Base-by-base conservation (phyloP, 2,888 invertebrate species). In the Nebria salina region DNA sequence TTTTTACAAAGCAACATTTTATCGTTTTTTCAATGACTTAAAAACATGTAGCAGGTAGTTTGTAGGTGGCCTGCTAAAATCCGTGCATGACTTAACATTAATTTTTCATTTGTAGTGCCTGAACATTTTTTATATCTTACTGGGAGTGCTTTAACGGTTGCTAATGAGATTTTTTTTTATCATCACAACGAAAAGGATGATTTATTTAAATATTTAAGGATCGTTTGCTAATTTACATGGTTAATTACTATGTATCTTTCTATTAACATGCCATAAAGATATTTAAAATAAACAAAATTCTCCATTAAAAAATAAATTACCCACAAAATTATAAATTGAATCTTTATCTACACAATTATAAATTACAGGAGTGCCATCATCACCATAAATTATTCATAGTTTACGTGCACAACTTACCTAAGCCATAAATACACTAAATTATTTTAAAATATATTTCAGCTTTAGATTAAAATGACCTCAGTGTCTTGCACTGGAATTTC, bases 81-180 rank as follows among this genome's bases (percentile, higher is more conserved):
- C 25, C 34, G 1, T 70, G 54, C 70, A 25, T 34, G 70, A 70
- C 70, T 70, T 34, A 20, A 70, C 70, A 70, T 70, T 70, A 70
- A 70, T 70, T 70, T 70, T 70, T 15, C 20, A 34, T 54, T 70
- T 15, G 26, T 26, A 20, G 34, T 70, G 15, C 25, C 66, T 66
- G 3, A 66, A 66, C 26, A 70, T 70, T 11, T 70, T 34, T 70
- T 70, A 15, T 7, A 20, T 70, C 11, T 26, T 70, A 26, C 26
- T 70, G 25, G 70, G 70, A 11, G 70, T 70, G 70, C 34, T 26
- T 34, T 20, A 34, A 54, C 70, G 11, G 70, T 68, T 70, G 34
- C 70, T 70, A 70, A 70, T 70, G 70, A 70, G 68, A 68, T 15
- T 11, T 25, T 70, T 70, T 70, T 25, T 70, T 54, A 34, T 5